Evolutionary conservation across 2,113 vertebrate genomes (phyloP).

Genomic region (Synodontis membranacea): DNA sequence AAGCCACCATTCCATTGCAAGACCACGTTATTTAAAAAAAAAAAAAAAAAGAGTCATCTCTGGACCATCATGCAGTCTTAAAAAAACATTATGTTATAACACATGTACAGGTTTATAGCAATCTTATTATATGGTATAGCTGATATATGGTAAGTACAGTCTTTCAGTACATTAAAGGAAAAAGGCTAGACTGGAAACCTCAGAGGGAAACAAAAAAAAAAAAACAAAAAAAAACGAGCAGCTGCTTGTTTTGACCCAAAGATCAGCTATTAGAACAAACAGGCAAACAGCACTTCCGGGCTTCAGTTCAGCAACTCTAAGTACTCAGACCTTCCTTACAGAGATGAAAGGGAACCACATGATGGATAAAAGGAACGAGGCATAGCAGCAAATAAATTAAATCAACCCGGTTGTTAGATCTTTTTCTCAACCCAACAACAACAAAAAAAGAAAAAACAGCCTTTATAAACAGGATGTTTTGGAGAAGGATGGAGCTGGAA

Average conservation of each 20-base stretch:
- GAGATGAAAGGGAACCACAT: constrained; percentile 21
- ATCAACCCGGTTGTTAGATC: constrained; percentile 18
- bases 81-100: background rate
- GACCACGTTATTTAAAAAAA: no score
- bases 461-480: constrained; percentile 23
- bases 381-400: constrained; percentile 34
- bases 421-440: constrained; percentile 19
- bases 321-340: background rate
- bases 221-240: constrained; percentile 10
- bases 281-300: constrained; percentile 24
- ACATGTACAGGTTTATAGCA: background rate
- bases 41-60: background rate
- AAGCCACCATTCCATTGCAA: background rate
- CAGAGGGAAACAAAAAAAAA: no score
- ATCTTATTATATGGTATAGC: background rate
- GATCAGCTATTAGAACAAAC: constrained; percentile 16
- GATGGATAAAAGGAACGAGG: constrained; percentile 21
- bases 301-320: background rate
- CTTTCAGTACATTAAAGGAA: background rate
- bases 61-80: background rate
- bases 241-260: constrained; percentile 24
- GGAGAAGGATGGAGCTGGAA: constrained; percentile 11
- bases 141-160: background rate
- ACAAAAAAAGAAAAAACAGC: no score
- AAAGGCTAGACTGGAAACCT: background rate